A percentile compares a stretch with the other conserved stretches of the same genome.
Conservation (phyloP, 2,888 invertebrate species). For the Apamea crenata region DNA sequence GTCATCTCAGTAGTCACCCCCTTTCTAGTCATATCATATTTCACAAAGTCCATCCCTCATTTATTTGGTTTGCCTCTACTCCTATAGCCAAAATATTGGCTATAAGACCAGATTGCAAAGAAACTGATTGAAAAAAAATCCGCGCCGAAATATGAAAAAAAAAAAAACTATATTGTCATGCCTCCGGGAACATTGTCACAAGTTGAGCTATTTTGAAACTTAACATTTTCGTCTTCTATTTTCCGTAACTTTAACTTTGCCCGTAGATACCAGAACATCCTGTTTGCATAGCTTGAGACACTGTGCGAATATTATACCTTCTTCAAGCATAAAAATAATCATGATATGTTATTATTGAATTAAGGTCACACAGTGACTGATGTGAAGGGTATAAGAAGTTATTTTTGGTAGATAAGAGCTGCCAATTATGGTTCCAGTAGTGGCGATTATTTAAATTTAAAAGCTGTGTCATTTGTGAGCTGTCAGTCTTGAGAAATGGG, state of each 20-base stretch:
- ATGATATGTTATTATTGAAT: conserved; percentile 54
- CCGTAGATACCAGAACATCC: neutral
- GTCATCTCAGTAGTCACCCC: too few species aligned
- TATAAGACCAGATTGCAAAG: too few species aligned
- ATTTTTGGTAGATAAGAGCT: conserved; percentile 54
- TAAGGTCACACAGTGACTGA: conserved; percentile 56
- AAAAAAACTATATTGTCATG: neutral
- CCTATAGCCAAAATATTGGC: too few species aligned
- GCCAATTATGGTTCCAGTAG: conserved; percentile 58
- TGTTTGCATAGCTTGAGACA: neutral
- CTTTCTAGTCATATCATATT: too few species aligned
- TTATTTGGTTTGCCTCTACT: too few species aligned
- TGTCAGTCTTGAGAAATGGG: conserved; percentile 55
- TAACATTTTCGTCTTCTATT: neutral
- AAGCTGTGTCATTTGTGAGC: conserved; percentile 59
- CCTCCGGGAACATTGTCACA: neutral
- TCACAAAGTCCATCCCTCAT: too few species aligned
- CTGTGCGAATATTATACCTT: neutral
- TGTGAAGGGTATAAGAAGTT: conserved; percentile 49
- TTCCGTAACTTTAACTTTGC: neutral
- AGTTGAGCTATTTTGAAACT: neutral
- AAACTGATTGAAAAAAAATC: neutral
- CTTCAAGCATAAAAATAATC: conserved; percentile 32
- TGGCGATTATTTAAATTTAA: conserved; percentile 60
- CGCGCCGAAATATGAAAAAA: neutral